A percentile compares a stretch with the other conserved stretches of the same genome.
Conservation (phyloP, 2,888 invertebrate species). For the Chydorus sphaericus region DNA sequence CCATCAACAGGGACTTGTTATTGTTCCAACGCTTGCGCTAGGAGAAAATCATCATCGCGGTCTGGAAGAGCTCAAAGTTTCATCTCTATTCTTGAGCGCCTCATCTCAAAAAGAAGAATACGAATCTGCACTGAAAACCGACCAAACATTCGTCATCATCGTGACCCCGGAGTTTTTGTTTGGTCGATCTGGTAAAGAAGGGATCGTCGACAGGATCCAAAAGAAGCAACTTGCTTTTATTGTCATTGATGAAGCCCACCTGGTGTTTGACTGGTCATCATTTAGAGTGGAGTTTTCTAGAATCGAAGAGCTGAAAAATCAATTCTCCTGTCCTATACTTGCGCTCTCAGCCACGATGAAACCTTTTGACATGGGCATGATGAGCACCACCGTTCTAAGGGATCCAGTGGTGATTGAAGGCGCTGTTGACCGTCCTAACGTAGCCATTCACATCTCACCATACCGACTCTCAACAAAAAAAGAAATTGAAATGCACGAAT, state of each 20-base stretch:
- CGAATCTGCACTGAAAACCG: background rate
- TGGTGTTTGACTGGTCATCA: background rate
- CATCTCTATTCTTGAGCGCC: background rate
- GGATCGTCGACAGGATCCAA: background rate
- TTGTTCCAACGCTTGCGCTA: background rate
- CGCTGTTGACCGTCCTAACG: background rate
- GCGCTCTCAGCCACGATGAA: background rate
- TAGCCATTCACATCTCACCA: background rate
- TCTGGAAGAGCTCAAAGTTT: background rate
- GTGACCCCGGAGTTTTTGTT: background rate
- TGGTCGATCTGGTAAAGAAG: background rate
- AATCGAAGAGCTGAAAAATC: background rate
- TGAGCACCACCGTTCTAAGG: background rate
- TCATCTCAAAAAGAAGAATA: background rate
- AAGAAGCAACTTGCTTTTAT: background rate
- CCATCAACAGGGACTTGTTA: background rate
- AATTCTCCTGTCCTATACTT: background rate
- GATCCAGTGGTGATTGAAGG: background rate
- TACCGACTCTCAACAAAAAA: background rate
- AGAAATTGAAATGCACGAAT: background rate
- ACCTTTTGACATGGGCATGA: background rate
- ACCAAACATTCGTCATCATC: conserved; percentile 2
- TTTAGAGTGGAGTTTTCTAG: background rate
- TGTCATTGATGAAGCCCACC: conserved; percentile 2
- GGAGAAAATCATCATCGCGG: background rate